phyloP scores from a whole-genome alignment of 2,888 invertebrate species.

The Ectemnius cavifrons region DNA sequence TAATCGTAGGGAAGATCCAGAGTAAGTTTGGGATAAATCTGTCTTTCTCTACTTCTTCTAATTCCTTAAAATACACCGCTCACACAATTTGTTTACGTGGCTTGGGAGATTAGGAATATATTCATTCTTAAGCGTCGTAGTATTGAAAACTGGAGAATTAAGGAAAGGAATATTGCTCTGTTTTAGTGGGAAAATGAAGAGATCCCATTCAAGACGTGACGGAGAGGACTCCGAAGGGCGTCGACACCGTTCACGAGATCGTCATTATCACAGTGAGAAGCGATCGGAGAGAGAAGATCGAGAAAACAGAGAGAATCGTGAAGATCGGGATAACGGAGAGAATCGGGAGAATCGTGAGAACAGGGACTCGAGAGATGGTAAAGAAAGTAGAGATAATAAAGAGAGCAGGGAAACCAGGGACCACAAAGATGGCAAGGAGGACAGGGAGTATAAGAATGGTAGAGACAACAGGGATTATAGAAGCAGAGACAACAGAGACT shows the following conservation, averaged over 20 bases:
- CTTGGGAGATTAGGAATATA: too few relatives aligned
- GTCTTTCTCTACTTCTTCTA: too few relatives aligned
- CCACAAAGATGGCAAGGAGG: not conserved
- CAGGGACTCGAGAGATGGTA: not conserved
- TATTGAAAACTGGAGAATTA: too few relatives aligned
- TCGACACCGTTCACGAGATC: constrained; percentile 23
- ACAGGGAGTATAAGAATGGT: not conserved
- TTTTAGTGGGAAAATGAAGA: constrained; percentile 42
- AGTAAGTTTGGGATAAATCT: too few relatives aligned
- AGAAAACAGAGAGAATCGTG: not conserved
- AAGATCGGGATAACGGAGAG: not conserved
- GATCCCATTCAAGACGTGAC: constrained; percentile 44
- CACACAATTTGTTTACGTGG: too few relatives aligned
- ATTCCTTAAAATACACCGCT: too few relatives aligned
- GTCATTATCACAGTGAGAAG: constrained; percentile 15
- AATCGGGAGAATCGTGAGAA: not conserved
- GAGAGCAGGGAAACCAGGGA: too few relatives aligned
- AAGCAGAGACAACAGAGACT: constrained; percentile 19
- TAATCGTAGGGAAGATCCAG: too few relatives aligned
- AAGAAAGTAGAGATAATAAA: not conserved
- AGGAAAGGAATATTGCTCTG: not conserved
- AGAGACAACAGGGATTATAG: constrained; percentile 16
- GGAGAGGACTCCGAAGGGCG: constrained; percentile 25
- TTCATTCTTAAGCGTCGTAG: too few relatives aligned
- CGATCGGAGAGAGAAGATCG: not conserved